A percentile compares a stretch with the other conserved stretches of the same genome.
Conservation (phyloP, 1,140 invertebrate genomes). For the Diorhabda elongata region DNA sequence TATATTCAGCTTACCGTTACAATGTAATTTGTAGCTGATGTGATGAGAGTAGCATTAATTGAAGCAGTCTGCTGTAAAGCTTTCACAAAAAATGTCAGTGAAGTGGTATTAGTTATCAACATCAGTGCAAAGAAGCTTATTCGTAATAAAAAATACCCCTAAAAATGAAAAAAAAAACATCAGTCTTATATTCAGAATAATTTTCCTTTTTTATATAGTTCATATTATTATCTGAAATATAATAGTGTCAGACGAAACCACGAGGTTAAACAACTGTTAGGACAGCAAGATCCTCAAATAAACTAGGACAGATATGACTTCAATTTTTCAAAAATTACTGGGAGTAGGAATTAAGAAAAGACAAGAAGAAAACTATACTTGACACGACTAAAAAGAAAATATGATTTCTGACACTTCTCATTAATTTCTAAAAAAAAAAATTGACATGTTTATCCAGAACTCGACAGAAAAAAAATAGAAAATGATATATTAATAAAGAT, state of each 20-base stretch:
- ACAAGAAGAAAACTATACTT: no score
- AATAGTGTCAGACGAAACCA: no score
- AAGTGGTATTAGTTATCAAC: constrained; percentile 56
- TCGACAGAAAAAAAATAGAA: no score
- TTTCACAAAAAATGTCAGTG: constrained; percentile 58
- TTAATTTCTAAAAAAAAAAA: not conserved
- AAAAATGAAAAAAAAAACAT: constrained; percentile 18
- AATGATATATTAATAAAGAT: no score
- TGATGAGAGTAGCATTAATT: constrained; percentile 56
- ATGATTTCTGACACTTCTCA: no score
- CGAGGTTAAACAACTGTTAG: no score
- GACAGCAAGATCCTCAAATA: no score
- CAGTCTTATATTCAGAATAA: not conserved
- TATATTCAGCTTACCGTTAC: constrained; percentile 53
- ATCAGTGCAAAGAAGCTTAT: constrained; percentile 50
- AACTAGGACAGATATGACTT: no score
- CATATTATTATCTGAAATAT: no score
- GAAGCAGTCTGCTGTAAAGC: constrained; percentile 57
- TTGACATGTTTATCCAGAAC: not conserved
- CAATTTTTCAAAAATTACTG: no score
- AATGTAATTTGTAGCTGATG: constrained; percentile 59
- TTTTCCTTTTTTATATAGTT: not conserved
- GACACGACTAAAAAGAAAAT: no score
- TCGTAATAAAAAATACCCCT: constrained; percentile 43
- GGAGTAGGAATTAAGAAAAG: no score